These are phyloP conservation scores for Thryonomys swinderianus DNA, from an alignment of 2,113 vertebrate species.

Conservation along the genomic window DNA sequence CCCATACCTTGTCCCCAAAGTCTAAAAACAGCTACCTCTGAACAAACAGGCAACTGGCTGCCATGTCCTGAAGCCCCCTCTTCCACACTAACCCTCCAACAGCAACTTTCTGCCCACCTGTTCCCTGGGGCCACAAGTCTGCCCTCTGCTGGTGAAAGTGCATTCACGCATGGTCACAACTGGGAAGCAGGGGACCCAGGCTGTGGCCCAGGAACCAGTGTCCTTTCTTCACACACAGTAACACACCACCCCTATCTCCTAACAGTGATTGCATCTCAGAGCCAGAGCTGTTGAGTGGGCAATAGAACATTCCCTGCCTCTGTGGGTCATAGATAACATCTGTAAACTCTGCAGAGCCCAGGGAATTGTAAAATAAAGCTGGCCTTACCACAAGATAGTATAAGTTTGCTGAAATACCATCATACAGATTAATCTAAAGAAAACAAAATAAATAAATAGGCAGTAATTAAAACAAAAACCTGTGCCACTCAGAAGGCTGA, in stretches of 20 bases:
- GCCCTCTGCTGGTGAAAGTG: constrained; percentile 57
- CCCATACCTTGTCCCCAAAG: accelerated
- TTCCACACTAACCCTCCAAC: neutral
- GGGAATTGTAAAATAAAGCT: neutral
- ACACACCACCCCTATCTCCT: neutral
- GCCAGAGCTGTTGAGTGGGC: neutral
- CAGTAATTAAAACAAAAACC: neutral
- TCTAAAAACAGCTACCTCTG: neutral
- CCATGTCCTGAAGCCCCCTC: accelerated
- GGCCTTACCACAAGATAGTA: neutral
- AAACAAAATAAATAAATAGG: neutral
- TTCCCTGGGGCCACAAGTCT: neutral
- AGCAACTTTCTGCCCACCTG: neutral
- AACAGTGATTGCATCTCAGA: neutral
- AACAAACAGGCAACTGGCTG: neutral
- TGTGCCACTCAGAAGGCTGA: neutral
- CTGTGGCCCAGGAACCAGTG: accelerated
- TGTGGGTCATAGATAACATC: neutral
- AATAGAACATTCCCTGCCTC: accelerated
- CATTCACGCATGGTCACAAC: accelerated
- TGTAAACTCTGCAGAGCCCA: neutral
- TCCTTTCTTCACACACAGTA: neutral
- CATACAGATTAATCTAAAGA: neutral
- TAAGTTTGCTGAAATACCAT: neutral
- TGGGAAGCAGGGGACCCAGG: accelerated